phyloP scores from a whole-genome alignment of 1,140 invertebrate genomes.

The Apis florea region DNA sequence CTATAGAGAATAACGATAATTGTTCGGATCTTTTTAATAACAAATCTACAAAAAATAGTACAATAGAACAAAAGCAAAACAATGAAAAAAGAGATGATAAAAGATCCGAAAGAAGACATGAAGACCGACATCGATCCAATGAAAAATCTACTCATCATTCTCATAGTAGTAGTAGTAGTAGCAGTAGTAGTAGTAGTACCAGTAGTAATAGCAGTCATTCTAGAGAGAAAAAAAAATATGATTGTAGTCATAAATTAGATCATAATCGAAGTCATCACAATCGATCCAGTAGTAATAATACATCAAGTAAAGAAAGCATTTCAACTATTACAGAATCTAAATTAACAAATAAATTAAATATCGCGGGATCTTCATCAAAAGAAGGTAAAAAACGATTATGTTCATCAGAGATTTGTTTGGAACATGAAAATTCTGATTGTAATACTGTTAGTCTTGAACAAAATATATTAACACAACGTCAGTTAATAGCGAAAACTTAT shows the following conservation, averaged over 20 bases:
- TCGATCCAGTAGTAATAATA: constrained; percentile 49
- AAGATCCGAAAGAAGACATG: constrained; percentile 55
- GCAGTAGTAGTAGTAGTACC: constrained; percentile 35
- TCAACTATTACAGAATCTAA: constrained; percentile 24
- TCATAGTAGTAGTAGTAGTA: constrained; percentile 36
- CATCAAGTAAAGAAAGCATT: constrained; percentile 50
- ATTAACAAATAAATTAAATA: constrained; percentile 30
- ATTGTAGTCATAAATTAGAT: constrained; percentile 55
- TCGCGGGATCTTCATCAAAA: constrained; percentile 44
- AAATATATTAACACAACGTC: constrained; percentile 49
- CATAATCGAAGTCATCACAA: constrained; percentile 58
- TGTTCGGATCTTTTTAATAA: constrained; percentile 40
- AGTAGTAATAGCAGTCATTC: constrained; percentile 48
- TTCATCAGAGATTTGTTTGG: constrained; percentile 31
- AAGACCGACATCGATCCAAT: constrained; percentile 64
- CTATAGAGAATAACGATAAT: constrained; percentile 44
- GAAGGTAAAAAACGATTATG: constrained; percentile 52
- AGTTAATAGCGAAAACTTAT: constrained; percentile 70
- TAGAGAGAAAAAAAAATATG: constrained; percentile 71
- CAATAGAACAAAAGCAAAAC: constrained; percentile 50
- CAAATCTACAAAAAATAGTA: constrained; percentile 49
- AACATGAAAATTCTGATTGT: background rate
- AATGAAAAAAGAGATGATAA: constrained; percentile 57
- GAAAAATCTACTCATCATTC: constrained; percentile 64
- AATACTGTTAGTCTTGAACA: constrained; percentile 35